These are phyloP conservation scores for human (Homo sapiens) DNA, from an alignment of 2,113 vertebrate species.

Conservation along the genomic window DNA sequence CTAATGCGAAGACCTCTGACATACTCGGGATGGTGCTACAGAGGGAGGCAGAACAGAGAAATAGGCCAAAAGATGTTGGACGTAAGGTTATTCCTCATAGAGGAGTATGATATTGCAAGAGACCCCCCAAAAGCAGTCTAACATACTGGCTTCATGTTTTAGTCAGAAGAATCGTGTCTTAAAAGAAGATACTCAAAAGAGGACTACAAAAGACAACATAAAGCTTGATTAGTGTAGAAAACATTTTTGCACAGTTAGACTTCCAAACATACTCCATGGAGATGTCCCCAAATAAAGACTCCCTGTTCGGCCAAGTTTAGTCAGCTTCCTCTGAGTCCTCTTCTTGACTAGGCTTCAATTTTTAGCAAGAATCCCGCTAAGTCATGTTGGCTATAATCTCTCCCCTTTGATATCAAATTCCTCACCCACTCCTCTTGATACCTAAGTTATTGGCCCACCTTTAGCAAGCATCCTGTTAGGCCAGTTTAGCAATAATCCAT, in stretches of 20 bases:
- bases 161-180: not conserved
- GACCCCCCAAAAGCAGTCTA: not conserved
- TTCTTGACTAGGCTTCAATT: not conserved
- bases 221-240: not conserved
- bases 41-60: not conserved
- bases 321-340: not conserved
- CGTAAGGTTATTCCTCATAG: not conserved
- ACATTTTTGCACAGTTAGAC: not conserved
- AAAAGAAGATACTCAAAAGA: not conserved
- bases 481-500: not conserved
- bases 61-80: not conserved
- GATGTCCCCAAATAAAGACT: not conserved
- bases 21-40: not conserved
- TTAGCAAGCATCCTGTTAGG: not conserved
- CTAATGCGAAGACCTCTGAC: not conserved
- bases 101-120: not conserved
- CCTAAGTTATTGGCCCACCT: not conserved
- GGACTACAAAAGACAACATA: not conserved
- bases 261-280: not conserved
- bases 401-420: not conserved
- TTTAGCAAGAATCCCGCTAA: not conserved
- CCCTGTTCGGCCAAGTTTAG: not conserved
- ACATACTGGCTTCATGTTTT: not conserved
- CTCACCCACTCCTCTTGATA: not conserved
- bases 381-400: not conserved